Evolutionary conservation across 1,140 invertebrate genomes (phyloP).

Genomic region (Caenorhabditis remanei): DNA sequence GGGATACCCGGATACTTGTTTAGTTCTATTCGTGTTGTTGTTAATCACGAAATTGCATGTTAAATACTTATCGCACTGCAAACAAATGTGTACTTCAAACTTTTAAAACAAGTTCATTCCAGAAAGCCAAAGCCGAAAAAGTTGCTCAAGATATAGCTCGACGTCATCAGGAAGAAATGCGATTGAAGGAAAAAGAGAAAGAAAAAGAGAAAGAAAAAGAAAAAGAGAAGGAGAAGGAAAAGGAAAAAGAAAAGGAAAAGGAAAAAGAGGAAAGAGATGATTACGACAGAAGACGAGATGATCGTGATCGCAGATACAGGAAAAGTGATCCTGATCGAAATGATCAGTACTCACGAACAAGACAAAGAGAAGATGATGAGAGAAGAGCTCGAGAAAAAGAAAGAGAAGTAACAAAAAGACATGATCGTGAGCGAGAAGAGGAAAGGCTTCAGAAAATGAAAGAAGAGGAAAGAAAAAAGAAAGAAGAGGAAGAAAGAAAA

Average conservation of each 20-base stretch:
- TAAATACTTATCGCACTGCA: too few species aligned
- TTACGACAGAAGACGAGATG: not conserved
- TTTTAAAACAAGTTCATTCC: not conserved
- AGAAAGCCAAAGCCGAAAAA: constrained; percentile 2
- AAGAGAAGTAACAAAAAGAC: constrained; percentile 12
- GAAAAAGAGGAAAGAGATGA: not conserved
- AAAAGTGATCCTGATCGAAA: constrained; percentile 4
- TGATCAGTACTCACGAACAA: not conserved
- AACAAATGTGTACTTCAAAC: too few species aligned
- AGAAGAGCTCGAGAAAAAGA: constrained; percentile 40
- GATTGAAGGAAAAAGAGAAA: not conserved
- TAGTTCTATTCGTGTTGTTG: too few species aligned
- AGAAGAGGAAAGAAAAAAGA: constrained; percentile 8
- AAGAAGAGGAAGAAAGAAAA: not conserved
- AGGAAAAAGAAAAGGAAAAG: not conserved
- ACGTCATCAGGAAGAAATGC: not conserved
- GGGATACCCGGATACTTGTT: too few species aligned
- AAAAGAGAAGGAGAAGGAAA: not conserved
- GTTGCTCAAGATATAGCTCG: constrained; percentile 3
- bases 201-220: not conserved
- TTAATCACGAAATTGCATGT: too few species aligned
- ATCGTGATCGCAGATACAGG: not conserved
- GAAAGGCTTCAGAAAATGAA: not conserved
- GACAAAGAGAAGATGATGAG: constrained; percentile 43
- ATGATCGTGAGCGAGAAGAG: constrained; percentile 33